Evolutionary conservation across 2,888 invertebrate species (phyloP).

Genomic region (Alentia gelatinosa): DNA sequence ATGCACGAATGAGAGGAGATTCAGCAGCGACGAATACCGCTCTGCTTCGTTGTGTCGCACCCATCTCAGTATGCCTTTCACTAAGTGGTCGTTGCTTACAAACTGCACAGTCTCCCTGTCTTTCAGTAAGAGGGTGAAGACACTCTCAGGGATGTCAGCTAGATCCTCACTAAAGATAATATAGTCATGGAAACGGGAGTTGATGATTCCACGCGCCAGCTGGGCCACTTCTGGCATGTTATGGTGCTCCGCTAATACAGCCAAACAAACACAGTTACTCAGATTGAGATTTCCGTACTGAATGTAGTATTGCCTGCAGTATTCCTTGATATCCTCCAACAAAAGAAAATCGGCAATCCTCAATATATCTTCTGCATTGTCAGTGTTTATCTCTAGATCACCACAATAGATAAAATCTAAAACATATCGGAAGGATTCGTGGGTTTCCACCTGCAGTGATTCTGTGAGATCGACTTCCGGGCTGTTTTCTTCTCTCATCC

Average conservation of each 20-base stretch:
- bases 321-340: constrained; percentile 77
- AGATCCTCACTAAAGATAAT: constrained; percentile 76
- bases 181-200: constrained; percentile 77
- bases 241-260: constrained; percentile 75
- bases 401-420: constrained; percentile 78
- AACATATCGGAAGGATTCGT: constrained; percentile 73
- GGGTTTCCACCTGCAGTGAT: constrained; percentile 73
- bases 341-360: constrained; percentile 77
- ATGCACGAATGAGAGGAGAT: constrained; percentile 51
- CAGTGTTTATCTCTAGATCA: constrained; percentile 70
- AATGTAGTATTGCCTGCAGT: constrained; percentile 75
- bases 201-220: constrained; percentile 73
- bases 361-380: constrained; percentile 75
- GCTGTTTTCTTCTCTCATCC: constrained; percentile 75
- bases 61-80: constrained; percentile 73
- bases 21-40: constrained; percentile 64
- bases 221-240: constrained; percentile 73
- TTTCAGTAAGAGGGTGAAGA: constrained; percentile 72
- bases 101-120: constrained; percentile 74
- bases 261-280: constrained; percentile 73
- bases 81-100: constrained; percentile 72
- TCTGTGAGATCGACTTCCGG: constrained; percentile 74
- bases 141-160: constrained; percentile 72
- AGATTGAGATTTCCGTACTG: constrained; percentile 77
- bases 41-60: constrained; percentile 70